Percentiles rank a stretch among this genome's conserved stretches.
Evolutionary conservation across 2,113 vertebrate species (phyloP).

Genomic region (Motacilla tschutschensis): DNA sequence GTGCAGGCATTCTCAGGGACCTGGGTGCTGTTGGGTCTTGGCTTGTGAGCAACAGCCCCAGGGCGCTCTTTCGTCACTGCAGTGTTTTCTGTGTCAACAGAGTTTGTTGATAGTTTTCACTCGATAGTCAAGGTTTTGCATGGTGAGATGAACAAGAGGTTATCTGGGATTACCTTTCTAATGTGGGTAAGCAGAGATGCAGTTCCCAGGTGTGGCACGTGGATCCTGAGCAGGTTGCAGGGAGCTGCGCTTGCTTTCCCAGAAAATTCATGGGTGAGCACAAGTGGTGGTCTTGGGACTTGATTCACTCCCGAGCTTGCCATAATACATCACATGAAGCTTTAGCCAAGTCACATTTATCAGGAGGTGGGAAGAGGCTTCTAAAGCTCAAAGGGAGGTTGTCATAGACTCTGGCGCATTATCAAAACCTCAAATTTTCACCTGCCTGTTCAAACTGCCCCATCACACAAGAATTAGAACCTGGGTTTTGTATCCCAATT

Average conservation of each 20-base stretch:
- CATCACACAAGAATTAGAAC: not conserved
- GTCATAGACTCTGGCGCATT: not conserved
- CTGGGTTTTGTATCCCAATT: not conserved
- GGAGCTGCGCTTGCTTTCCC: not conserved
- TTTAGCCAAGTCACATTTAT: not conserved
- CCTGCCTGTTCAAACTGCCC: not conserved
- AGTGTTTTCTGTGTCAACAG: not conserved
- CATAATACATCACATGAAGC: not conserved
- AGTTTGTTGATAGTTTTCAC: not conserved
- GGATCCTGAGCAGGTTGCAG: not conserved
- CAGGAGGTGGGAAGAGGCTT: not conserved
- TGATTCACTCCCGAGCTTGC: not conserved
- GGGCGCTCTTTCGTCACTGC: rapidly evolving
- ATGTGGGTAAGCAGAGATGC: not conserved
- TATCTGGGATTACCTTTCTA: not conserved
- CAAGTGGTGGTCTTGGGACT: not conserved
- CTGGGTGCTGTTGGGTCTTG: rapidly evolving
- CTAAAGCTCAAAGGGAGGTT: not conserved
- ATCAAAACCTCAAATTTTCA: not conserved
- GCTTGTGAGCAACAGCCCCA: not conserved
- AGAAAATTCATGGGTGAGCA: not conserved
- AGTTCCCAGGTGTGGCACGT: rapidly evolving
- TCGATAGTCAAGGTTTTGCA: not conserved
- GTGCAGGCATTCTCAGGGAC: rapidly evolving
- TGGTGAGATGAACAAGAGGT: not conserved